Conservation (phyloP, 2,113 vertebrate genomes). For the Martes martes region DNA sequence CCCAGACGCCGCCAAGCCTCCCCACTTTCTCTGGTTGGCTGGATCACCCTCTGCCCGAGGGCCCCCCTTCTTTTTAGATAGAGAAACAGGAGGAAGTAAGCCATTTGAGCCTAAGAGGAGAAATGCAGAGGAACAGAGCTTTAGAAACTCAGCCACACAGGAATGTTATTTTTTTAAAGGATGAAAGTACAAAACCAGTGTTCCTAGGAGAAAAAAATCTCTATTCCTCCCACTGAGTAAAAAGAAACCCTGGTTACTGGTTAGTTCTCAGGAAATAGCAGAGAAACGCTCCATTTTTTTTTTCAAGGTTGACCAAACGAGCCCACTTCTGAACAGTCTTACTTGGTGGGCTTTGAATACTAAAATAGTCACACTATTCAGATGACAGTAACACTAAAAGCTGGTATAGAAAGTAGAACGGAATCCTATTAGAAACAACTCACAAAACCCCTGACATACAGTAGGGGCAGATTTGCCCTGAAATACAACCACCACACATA, state of each 20-base stretch:
- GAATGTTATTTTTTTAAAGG: background rate
- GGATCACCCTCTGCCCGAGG: background rate
- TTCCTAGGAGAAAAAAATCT: background rate
- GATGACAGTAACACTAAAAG: background rate
- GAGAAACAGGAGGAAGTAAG: background rate
- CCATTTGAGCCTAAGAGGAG: background rate
- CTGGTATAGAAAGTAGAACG: background rate
- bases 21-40: background rate
- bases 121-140: background rate
- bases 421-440: background rate
- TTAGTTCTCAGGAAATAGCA: background rate
- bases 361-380: background rate
- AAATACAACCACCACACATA: background rate
- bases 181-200: background rate
- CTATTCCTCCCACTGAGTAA: background rate
- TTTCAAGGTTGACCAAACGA: background rate
- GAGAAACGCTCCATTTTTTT: background rate
- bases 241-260: conserved; percentile 10
- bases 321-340: background rate
- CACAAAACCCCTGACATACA: background rate
- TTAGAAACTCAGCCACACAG: background rate
- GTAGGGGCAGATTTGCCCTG: background rate
- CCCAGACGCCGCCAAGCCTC: background rate
- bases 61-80: background rate
- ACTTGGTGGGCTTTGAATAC: background rate